These are phyloP conservation scores for Cryptoleucopteryx plumbea DNA, from an alignment of 2,113 vertebrate species.

Conservation along the genomic window DNA sequence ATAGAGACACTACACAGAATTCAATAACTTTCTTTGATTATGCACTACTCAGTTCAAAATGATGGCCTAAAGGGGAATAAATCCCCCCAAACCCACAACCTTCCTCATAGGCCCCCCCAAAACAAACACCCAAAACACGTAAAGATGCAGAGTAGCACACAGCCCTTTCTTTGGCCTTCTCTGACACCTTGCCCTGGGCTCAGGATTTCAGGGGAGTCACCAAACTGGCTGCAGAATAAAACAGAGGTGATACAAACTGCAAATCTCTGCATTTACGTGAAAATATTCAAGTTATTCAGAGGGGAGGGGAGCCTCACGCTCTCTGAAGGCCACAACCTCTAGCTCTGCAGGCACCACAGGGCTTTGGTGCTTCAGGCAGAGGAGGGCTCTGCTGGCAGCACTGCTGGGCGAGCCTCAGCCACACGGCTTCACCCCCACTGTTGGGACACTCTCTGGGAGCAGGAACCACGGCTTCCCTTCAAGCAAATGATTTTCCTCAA, in stretches of 20 bases:
- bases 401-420: background rate
- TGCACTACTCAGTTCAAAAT: background rate
- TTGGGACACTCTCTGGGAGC: background rate
- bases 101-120: accelerated
- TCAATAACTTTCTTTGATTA: background rate
- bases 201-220: background rate
- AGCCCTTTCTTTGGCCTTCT: background rate
- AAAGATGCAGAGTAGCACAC: background rate
- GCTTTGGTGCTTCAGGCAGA: background rate
- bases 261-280: background rate
- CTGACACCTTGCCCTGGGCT: background rate
- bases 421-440: accelerated
- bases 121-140: accelerated
- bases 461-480: background rate
- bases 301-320: accelerated
- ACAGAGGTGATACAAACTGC: background rate
- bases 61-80: background rate
- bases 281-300: background rate
- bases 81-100: background rate
- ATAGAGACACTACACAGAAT: background rate
- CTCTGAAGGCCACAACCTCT: background rate
- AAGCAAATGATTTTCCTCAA: background rate
- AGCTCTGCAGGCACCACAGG: background rate
- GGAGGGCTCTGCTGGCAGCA: background rate
- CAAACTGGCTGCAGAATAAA: background rate